Base-by-base conservation (phyloP, 2,797 vertebrate genomes). In the Crenichthys baileyi region DNA sequence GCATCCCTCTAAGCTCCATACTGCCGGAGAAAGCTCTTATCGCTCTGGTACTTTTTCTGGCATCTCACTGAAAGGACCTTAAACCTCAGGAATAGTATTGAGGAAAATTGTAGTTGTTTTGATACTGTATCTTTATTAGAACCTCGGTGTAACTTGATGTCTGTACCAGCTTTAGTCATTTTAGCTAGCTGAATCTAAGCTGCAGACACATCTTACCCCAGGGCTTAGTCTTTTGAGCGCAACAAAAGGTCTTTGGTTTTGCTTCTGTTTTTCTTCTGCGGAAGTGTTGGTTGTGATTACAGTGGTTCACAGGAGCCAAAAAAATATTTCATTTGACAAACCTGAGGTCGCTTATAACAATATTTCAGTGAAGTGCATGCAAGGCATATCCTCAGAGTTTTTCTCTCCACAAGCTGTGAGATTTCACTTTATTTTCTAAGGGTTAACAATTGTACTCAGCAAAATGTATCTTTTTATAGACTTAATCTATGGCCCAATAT, bases 241-340 rank as follows among this genome's bases (percentile, higher is more conserved):
- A 91, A 83, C 77, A 85, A 44, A 24, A 68, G 7, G 41, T 88
- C 82, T 85, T 85, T 76, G 73, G 91, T 94, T 94, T 93, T 92
- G 91, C 88, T 93, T 94, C 92, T 93, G 91, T 93, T 87, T 46
- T 92, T 94, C 58, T 90, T 90, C 89, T 88, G 77, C 77, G 87
- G 93, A 93, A 94, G 89, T 92, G 81, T 85, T 80, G 50, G 87
- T 86, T 92, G 82, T 92, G 83, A 90, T 89, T 71, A 73, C 58
- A 73, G 80, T 82, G 78, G 86, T 88, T 85, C 78, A 79, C 82
- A 77, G 26, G 75, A 63, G 78, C 76, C 22, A 75, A 61, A 85
- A 79, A 85, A 87, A 88, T 87, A 60, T 90, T 78, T 81, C 85
- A 81, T 78, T 81, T 78, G 75, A 85, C 79, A 76, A 72, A 78